These are phyloP conservation scores for Festucalex cinctus DNA, from an alignment of 2,113 vertebrate species.

Conservation along the genomic window DNA sequence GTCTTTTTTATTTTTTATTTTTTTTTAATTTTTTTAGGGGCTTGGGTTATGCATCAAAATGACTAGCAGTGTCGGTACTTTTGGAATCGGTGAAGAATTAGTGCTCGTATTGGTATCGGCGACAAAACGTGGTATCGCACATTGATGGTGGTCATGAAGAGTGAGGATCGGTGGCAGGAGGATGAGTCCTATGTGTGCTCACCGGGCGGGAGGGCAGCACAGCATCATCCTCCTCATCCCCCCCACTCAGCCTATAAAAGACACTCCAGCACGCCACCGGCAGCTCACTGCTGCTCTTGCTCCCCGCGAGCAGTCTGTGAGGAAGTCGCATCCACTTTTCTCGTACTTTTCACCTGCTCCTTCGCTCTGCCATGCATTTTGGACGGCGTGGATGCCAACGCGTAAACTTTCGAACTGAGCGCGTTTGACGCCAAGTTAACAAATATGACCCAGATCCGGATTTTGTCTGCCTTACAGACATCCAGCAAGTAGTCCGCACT, in stretches of 20 bases:
- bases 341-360: background rate
- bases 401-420: slow-evolving; percentile 31
- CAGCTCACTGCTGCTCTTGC: slow-evolving; percentile 28
- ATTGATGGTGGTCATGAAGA: background rate
- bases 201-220: slow-evolving; percentile 34
- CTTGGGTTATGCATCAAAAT: too few relatives aligned
- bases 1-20: too few relatives aligned
- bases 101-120: too few relatives aligned
- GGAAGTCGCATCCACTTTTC: background rate
- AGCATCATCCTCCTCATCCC: background rate
- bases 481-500: background rate
- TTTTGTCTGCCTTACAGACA: slow-evolving; percentile 8
- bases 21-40: too few relatives aligned
- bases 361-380: slow-evolving; percentile 3
- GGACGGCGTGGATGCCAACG: background rate
- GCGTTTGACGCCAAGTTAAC: slow-evolving; percentile 31
- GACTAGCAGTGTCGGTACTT: too few relatives aligned
- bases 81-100: too few relatives aligned
- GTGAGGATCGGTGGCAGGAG: background rate
- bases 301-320: slow-evolving; percentile 7
- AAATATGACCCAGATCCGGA: background rate
- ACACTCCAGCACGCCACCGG: slow-evolving; percentile 39
- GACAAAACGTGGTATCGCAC: background rate
- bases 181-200: slow-evolving; percentile 11
- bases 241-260: slow-evolving; percentile 57